phyloP scores from a whole-genome alignment of 1,140 invertebrate species.

The Pogonus chalceus region DNA sequence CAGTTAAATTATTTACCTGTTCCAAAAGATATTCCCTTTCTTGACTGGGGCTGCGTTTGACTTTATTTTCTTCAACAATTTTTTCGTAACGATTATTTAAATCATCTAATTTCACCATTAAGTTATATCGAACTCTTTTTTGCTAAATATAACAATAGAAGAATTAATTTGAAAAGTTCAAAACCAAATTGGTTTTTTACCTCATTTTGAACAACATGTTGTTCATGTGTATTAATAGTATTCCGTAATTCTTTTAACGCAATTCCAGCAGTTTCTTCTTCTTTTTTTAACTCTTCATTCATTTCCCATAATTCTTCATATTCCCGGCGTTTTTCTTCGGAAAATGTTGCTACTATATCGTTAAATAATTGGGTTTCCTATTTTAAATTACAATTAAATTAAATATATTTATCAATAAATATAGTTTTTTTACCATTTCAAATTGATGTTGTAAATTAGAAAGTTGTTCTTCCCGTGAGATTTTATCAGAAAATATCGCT shows the following conservation, averaged over 20 bases:
- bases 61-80: neutral
- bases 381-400: too few relatives aligned
- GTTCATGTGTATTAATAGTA: neutral
- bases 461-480: neutral
- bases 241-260: neutral
- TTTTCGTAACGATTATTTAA: neutral
- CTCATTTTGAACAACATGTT: neutral
- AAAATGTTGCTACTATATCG: neutral
- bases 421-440: neutral
- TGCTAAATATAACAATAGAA: neutral
- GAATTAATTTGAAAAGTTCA: neutral
- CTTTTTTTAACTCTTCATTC: neutral
- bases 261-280: neutral
- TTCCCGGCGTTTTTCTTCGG: neutral
- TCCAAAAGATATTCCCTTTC: constrained; percentile 1
- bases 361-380: neutral
- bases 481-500: neutral
- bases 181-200: neutral
- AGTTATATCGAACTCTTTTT: neutral
- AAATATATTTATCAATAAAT: neutral
- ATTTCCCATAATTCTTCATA: neutral
- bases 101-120: neutral
- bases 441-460: neutral
- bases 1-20: neutral
- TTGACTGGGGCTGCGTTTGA: neutral